phyloP scores from a whole-genome alignment of 2,797 vertebrate genomes.

The Falco concolor region DNA sequence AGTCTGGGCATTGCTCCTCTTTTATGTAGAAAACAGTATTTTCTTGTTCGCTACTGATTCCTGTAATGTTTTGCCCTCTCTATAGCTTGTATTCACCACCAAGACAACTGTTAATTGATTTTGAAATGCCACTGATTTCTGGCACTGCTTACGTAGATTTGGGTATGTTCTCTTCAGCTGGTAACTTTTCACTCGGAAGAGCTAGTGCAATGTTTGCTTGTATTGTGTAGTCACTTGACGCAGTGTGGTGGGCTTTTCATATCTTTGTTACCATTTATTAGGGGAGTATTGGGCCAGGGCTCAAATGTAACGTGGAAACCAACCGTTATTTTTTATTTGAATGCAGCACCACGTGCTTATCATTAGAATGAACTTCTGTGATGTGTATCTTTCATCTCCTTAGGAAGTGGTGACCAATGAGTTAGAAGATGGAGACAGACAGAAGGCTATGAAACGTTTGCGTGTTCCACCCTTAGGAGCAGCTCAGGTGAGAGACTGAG shows the following conservation, averaged over 20 bases:
- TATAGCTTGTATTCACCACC: background rate
- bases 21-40: background rate
- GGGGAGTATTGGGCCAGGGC: background rate
- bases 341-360: background rate
- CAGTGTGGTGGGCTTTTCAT: background rate
- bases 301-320: background rate
- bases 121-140: background rate
- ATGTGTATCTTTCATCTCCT: background rate
- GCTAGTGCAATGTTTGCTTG: background rate
- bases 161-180: background rate
- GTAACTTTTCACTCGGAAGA: background rate
- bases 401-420: constrained; percentile 94
- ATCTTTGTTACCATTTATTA: background rate
- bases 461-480: constrained; percentile 95
- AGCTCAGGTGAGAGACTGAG: constrained; percentile 82
- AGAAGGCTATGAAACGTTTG: constrained; percentile 97
- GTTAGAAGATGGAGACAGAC: constrained; percentile 94
- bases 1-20: background rate
- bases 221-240: background rate
- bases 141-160: background rate
- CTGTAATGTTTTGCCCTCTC: background rate
- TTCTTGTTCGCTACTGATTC: background rate
- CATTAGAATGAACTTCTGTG: background rate
- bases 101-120: background rate
- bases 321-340: background rate